phyloP scores from a whole-genome alignment of 2,113 vertebrate genomes.

The Centropristis striata region DNA sequence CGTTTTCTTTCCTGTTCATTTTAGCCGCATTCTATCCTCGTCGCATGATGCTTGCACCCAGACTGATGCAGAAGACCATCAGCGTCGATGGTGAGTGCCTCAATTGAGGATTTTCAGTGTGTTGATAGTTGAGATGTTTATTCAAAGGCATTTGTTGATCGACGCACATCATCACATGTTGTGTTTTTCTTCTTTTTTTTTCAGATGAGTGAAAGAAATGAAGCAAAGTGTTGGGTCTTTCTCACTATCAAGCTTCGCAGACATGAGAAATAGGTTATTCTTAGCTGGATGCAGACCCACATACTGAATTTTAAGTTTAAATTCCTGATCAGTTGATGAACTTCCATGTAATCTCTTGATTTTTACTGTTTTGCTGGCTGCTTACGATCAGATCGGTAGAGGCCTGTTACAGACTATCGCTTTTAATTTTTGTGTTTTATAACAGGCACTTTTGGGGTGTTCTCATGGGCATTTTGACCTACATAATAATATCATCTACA shows the following conservation, averaged over 20 bases:
- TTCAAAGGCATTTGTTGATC: not conserved
- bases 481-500: not conserved
- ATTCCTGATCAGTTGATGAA: not conserved
- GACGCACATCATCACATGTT: constrained; percentile 13
- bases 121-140: not conserved
- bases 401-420: constrained; percentile 24
- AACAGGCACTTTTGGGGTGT: constrained; percentile 2
- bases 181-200: constrained; percentile 32
- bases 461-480: not conserved
- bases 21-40: not conserved
- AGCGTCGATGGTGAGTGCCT: constrained; percentile 27
- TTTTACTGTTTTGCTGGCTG: constrained; percentile 16
- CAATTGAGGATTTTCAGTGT: not conserved
- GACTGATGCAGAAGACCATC: constrained; percentile 51
- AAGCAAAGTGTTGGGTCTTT: not conserved
- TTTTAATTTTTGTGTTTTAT: constrained; percentile 4
- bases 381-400: constrained; percentile 29
- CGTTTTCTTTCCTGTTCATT: not conserved
- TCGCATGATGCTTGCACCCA: constrained; percentile 23
- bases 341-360: constrained; percentile 5
- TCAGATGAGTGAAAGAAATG: constrained; percentile 38
- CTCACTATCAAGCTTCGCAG: constrained; percentile 1
- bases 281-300: not conserved
- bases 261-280: not conserved
- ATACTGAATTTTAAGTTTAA: not conserved